Base-by-base conservation (phyloP, 2,113 vertebrate genomes). In the Electrona antarctica region DNA sequence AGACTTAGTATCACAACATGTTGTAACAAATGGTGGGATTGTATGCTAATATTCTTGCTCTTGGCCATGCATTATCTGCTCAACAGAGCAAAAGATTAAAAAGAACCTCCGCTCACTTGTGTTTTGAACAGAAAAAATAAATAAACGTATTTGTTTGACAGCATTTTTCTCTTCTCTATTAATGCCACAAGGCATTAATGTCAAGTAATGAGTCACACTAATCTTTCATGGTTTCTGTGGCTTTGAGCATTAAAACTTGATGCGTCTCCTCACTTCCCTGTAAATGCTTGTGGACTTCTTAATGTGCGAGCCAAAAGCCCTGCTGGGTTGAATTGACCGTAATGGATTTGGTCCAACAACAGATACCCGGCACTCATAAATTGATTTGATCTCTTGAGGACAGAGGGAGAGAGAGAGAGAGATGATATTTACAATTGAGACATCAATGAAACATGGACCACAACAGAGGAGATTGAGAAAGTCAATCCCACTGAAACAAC, bases 161-260 rank as follows among this genome's bases (percentile, higher is more conserved):
- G 70, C 80, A 10, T 90, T 92, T 90, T 85, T 77, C 80, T 77
- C 79, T 86, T 80, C 73, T 86, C 77, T 71, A 72, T 74, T 63
- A 80, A 85, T 71, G 87, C 86, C 86, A 86, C 76, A 41, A 88
- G 85, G 81, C 79, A 87, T 87, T 84, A 61, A 58, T 81, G 82
- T 85, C 72, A 87, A 86, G 87, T 87, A 90, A 88, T 90, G 87
- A 89, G 78, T 86, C 81, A 81, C 76, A 81, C 85, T 83, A 85
- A 92, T 90, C 85, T 80, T 78, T 88, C 87, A 75, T 85, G 92
- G 92, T 90, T 93, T 93, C 87, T 93, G 91, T 90, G 92, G 93
- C 89, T 92, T 86, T 84, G 85, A 89, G 88, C 90, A 90, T 90
- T 93, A 91, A 89, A 92, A 93, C 88, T 86, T 84, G 90, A 93